Evolutionary conservation across 2,888 invertebrate genomes (phyloP), one percentile per base, ranked within the genome.

Genomic region (Epinotia bilunana): DNA sequence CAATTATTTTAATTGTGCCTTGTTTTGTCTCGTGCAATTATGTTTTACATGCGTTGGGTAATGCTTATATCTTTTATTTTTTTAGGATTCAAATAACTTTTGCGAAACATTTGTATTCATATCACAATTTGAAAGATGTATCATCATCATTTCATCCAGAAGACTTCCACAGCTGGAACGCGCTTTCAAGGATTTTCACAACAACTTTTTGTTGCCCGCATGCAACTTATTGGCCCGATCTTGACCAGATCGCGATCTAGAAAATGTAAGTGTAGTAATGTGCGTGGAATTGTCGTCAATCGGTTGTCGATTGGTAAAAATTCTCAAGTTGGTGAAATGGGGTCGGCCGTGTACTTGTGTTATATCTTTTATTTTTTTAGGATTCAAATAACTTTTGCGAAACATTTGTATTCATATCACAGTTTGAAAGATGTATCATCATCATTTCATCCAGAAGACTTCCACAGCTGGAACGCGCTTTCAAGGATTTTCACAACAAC

Each of bases 1-100:
- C 69, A 69, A 69, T 69, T 69, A 69, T 69, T 69, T 60, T 69
- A 69, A 69, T 69, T 69, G 46, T 46, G 46, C n/a, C 6, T 23
- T 28, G 69, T 60, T 69, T 69, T 69, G 68, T 68, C 39, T 58
- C 39, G 16, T 23, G 46, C 43, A 69, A 69, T 69, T 58, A 69
- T 46, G 58, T 58, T 69, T 58, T 46, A 69, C 58, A 69, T 69
- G 43, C 23, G 58, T 23, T 58, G 68, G 16, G n/a, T 43, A 57
- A 43, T 53, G 33, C 9, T 28, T 28, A 53, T 9, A 16, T 4
- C 5, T 12, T 23, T 43, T 43, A 2, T 12, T 13, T 46, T 46
- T 46, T 12, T 46, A 46, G 49, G 13, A 16, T 13, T 16, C 16
- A 16, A 0, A 5, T 49, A 49, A 16, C 4, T 49, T 16, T 13